Base-by-base conservation (phyloP, 2,888 invertebrate genomes). In the Oasisia sp. region DNA sequence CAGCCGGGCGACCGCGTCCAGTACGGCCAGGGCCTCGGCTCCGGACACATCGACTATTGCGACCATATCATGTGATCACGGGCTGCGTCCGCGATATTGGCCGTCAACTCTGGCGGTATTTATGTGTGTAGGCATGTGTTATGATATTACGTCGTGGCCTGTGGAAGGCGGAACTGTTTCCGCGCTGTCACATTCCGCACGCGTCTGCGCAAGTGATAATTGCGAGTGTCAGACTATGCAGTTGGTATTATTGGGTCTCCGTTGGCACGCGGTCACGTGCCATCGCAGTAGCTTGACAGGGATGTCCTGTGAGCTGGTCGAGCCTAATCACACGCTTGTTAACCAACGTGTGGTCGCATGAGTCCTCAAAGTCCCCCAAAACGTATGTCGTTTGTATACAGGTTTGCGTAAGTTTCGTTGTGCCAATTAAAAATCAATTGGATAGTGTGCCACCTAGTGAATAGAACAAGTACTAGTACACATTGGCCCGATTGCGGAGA, bases 1-100 rank as follows among this genome's bases (percentile, higher is more conserved):
- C 95, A 96, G 14, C 97, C 97, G 0, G 98, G 96, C 19, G 95
- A 96, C 92, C 95, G 95, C 91, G 95, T 97, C 38, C 95, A 96
- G 92, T 95, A 95, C 93, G 96, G 96, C 27, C 95, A 97, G 94
- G 95, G 95, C 91, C 93, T 96, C 12, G 95, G 95, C 74, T 74
- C 74, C n/a, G 74, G 74, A 74, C 74, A 74, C 74, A n/a, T 74
- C 74, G 74, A 74, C 74, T 74, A 19, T 74, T 74, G 74, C n/a
- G 74, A 74, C 7, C 74, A 74, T 74, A 74, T 74, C n/a, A 74
- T 74, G 74, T 74, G 74, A 74, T 27, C 74, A n/a, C 74, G 27
- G 74, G 27, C 27, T 27, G 14, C 5, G 74, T n/a, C n/a, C 27
- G 74, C 74, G 74, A 27, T n/a, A 74, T n/a, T 74, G 74, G 74